Base-by-base conservation (phyloP, 2,113 vertebrate genomes). In the Seriola quinqueradiata region DNA sequence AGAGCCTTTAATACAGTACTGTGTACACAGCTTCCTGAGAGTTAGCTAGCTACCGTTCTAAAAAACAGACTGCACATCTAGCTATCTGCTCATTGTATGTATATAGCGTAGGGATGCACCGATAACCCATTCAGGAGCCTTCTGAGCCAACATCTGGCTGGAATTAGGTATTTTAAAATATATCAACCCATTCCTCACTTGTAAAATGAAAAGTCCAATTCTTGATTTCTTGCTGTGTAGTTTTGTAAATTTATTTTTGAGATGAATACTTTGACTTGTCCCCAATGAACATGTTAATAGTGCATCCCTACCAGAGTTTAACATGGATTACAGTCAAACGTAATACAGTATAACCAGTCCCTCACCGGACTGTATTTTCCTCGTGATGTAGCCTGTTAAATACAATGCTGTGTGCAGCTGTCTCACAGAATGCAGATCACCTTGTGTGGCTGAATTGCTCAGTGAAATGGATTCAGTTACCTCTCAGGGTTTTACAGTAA, bases 1-100 rank as follows among this genome's bases (percentile, higher is more conserved):
- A 77, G 83, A 90, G 77, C 90, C 92, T 89, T 91, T 90, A 90
- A 89, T 92, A 92, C 89, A 90, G 82, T 87, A 90, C 86, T 89
- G 85, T 69, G 46, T 83, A 83, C 79, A 90, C 92, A 93, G 91
- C 92, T 92, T 93, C 92, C 93, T 94, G 93, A 94, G 93, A 94
- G 89, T 92, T 89, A 92, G 92, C 89, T 90, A 93, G 91, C 87
- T 86, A 90, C 67, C 74, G 40, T 76, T 87, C 85, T 77, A 79
- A 76, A 75, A 73, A 85, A 84, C 70, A 83, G 75, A 84, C 76
- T 64, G 69, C 61, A 88, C 79, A 85, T 91, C 89, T 92, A 92
- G 90, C 89, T 92, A 92, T 89, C 88, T 85, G 88, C 93, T 93
- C 87, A 83, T 85, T 77, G 25, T 36, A 82, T 57, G 69, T 77